Conservation (phyloP, 2,797 vertebrate species). For the Xiphorhynchus erythropygius region DNA sequence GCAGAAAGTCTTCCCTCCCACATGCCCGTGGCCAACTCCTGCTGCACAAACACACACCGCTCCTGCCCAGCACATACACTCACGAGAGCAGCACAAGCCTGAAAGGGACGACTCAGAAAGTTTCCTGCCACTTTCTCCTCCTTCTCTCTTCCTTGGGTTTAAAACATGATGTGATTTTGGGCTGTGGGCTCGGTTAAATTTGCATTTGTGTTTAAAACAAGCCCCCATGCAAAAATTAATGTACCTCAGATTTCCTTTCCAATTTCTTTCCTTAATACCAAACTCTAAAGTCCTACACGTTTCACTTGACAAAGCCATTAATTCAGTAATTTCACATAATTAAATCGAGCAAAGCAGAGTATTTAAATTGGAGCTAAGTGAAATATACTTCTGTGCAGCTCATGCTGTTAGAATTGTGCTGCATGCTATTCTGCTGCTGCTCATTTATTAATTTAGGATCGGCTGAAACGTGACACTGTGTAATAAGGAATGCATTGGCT, state of each 20-base stretch:
- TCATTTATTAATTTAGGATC: slow-evolving; percentile 65
- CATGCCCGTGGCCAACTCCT: background rate
- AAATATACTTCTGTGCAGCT: slow-evolving; percentile 19
- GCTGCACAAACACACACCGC: background rate
- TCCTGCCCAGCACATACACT: background rate
- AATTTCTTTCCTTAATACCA: slow-evolving; percentile 5
- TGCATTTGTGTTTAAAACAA: background rate
- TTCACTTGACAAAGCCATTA: slow-evolving; percentile 66
- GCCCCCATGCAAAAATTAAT: background rate
- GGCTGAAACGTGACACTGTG: background rate
- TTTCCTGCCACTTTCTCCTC: background rate
- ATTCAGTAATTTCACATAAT: slow-evolving; percentile 69
- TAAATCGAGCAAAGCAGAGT: slow-evolving; percentile 62
- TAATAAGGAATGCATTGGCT: slow-evolving; percentile 10
- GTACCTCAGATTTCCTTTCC: slow-evolving; percentile 19
- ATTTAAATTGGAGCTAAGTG: slow-evolving; percentile 28
- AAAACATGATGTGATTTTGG: background rate
- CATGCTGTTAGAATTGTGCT: slow-evolving; percentile 56
- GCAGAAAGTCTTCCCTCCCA: background rate
- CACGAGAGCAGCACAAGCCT: background rate
- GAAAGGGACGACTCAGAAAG: background rate
- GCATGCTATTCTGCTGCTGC: slow-evolving; percentile 58
- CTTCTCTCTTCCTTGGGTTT: background rate
- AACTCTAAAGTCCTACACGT: slow-evolving; percentile 44
- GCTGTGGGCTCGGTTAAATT: background rate